Conservation (phyloP, 2,888 invertebrate genomes). For the Rhopalosiphum nymphaeae region DNA sequence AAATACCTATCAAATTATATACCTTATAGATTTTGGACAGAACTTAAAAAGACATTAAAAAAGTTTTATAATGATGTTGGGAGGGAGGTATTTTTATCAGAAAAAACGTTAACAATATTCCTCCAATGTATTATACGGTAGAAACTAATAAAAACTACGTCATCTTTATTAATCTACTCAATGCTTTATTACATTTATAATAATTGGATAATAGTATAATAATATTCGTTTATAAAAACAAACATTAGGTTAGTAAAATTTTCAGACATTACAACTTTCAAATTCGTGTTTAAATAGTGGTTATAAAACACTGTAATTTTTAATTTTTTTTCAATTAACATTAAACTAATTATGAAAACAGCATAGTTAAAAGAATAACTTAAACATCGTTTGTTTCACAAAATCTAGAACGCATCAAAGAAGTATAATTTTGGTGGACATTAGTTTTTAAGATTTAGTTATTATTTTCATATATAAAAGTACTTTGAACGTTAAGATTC, state of each 20-base stretch:
- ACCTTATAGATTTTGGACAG: background rate
- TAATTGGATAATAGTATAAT: background rate
- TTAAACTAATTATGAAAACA: background rate
- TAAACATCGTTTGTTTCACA: background rate
- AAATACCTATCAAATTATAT: background rate
- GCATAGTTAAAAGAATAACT: background rate
- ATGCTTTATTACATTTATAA: background rate
- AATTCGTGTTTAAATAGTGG: background rate
- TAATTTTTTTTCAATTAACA: background rate
- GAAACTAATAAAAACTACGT: background rate
- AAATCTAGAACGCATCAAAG: background rate
- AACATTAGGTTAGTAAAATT: background rate
- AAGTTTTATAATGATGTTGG: background rate
- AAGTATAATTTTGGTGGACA: background rate
- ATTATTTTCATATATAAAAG: background rate
- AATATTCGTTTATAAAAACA: background rate
- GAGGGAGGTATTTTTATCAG: background rate
- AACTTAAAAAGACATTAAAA: background rate
- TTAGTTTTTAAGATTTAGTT: background rate
- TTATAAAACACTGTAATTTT: background rate
- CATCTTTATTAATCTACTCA: background rate
- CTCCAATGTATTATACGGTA: background rate
- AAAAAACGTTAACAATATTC: background rate
- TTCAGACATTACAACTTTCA: background rate
- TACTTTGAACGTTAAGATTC: background rate